These are phyloP conservation scores for Crocidura indochinensis DNA, from an alignment of 2,797 vertebrate genomes.

Conservation along the genomic window DNA sequence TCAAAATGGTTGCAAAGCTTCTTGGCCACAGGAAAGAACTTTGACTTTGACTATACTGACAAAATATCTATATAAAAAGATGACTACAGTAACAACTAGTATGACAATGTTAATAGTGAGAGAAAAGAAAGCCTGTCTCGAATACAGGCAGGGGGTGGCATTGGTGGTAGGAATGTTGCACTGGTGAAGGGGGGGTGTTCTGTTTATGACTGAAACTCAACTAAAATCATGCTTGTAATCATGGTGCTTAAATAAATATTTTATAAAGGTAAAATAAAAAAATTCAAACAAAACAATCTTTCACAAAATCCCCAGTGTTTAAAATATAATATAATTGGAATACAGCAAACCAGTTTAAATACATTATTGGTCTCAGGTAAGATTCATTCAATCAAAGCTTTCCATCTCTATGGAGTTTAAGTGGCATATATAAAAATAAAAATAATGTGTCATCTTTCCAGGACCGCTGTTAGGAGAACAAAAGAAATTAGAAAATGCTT, in stretches of 20 bases:
- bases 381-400: background rate
- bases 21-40: constrained; percentile 62
- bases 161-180: too few relatives aligned
- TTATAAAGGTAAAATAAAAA: background rate
- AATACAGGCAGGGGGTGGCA: too few relatives aligned
- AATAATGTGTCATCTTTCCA: background rate
- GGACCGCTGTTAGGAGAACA: background rate
- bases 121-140: too few relatives aligned
- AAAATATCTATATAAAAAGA: constrained; percentile 40
- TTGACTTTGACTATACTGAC: background rate
- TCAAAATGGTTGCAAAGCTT: constrained; percentile 64
- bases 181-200: too few relatives aligned
- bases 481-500: background rate
- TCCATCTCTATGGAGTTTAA: background rate
- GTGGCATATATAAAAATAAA: background rate
- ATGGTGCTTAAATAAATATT: too few relatives aligned
- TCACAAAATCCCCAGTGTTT: background rate
- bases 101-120: too few relatives aligned
- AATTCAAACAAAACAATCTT: background rate
- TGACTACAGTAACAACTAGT: background rate
- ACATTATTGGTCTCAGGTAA: background rate
- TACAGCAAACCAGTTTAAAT: background rate
- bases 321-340: constrained; percentile 7
- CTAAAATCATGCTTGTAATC: too few relatives aligned
- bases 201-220: too few relatives aligned